Evolutionary conservation across 37 sponge, comb jelly and placozoan species (phyloP).

Genomic region (Cliona cf. orientalis): DNA sequence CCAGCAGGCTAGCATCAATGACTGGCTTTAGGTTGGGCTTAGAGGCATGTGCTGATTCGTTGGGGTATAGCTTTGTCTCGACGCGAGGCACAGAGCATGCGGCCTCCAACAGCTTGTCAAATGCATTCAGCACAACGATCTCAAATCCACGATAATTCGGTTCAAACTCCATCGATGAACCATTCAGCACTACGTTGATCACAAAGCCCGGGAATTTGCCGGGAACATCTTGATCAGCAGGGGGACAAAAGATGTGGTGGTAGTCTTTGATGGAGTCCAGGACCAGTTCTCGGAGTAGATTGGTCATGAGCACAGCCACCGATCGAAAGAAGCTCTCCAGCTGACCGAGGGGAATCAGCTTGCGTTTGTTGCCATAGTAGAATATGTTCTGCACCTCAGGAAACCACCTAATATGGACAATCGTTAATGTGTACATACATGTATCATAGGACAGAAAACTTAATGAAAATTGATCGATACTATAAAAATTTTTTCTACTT

Average conservation of each 20-base stretch:
- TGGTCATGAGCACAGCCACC: constrained; percentile 86
- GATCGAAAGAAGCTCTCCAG: constrained; percentile 88
- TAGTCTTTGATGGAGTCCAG: constrained; percentile 78
- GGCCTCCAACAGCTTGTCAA: constrained; percentile 88
- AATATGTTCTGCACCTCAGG: constrained; percentile 96
- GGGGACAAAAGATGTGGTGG: constrained; percentile 71
- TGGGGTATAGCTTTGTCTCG: constrained; percentile 92
- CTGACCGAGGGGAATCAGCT: constrained; percentile 78
- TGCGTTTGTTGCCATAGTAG: constrained; percentile 93
- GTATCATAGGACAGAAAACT: too few species aligned
- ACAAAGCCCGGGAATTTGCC: constrained; percentile 83
- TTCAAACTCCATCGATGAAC: constrained; percentile 85
- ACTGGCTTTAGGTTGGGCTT: constrained; percentile 84
- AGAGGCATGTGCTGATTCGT: constrained; percentile 39
- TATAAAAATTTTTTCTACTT: too few species aligned
- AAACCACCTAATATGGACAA: constrained; percentile 80
- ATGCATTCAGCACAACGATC: constrained; percentile 87
- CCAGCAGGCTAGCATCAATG: constrained; percentile 69
- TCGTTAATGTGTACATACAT: too few species aligned
- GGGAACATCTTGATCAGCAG: not conserved
- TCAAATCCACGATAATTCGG: constrained; percentile 81
- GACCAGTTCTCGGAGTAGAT: constrained; percentile 80
- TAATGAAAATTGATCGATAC: too few species aligned
- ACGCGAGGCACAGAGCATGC: constrained; percentile 88
- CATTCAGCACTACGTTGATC: constrained; percentile 77